Evolutionary conservation across 2,888 invertebrate genomes (phyloP).

Genomic region (Trypoxylon attenuatum): DNA sequence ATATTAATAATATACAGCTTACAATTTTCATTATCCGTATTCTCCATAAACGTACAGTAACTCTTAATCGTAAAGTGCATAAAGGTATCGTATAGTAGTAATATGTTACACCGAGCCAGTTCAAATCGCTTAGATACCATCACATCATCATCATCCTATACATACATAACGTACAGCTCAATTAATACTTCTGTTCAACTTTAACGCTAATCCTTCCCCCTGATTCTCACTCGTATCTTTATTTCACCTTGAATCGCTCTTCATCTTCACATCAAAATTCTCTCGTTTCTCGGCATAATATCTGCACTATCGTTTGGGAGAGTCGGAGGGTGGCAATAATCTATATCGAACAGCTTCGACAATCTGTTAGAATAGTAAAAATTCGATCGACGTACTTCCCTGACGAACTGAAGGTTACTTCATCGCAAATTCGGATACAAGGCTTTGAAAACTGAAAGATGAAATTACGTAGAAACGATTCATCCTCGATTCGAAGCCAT

Average conservation of each 20-base stretch:
- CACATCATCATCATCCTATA: no score
- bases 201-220: constrained; percentile 61
- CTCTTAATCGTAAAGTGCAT: constrained; percentile 55
- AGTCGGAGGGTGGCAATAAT: not conserved
- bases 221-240: constrained; percentile 10
- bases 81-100: constrained; percentile 55
- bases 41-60: constrained; percentile 62
- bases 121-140: constrained; percentile 63
- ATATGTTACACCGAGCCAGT: constrained; percentile 68
- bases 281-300: no score
- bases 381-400: not conserved
- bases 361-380: not conserved
- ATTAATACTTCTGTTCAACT: constrained; percentile 71
- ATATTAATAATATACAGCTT: constrained; percentile 65
- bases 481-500: no score
- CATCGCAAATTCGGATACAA: not conserved
- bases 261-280: no score
- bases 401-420: not conserved
- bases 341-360: no score
- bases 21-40: constrained; percentile 61
- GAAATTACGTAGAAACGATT: no score
- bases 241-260: constrained; percentile 4
- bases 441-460: no score
- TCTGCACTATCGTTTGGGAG: no score
- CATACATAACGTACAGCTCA: constrained; percentile 70